A percentile compares a stretch with the other conserved stretches of the same genome.
phyloP scores from a whole-genome alignment of 2,888 invertebrate genomes.

The Xestia c-nigrum region DNA sequence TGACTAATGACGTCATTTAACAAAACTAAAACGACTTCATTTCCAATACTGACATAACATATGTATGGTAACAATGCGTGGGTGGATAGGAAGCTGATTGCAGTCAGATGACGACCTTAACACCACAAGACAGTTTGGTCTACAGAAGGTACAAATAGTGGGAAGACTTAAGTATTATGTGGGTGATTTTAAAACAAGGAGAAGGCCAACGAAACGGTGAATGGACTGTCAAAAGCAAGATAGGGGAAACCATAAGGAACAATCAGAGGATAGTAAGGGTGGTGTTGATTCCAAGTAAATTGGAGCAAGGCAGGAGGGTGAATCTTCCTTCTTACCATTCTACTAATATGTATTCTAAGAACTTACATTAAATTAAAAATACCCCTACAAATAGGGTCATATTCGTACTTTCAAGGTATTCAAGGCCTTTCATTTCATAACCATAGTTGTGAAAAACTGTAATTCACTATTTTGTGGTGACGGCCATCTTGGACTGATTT shows the following conservation, averaged over 20 bases:
- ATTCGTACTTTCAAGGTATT: no score
- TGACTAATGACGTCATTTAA: constrained; percentile 49
- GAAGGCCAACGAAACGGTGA: not conserved
- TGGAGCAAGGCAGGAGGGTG: not conserved
- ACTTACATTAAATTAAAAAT: no score
- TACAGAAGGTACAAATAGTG: constrained; percentile 27
- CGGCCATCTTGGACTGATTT: no score
- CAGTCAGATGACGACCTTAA: constrained; percentile 34
- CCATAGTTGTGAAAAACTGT: no score
- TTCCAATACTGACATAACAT: constrained; percentile 52
- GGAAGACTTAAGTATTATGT: no score
- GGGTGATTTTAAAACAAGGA: no score
- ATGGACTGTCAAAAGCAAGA: not conserved
- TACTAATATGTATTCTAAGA: no score
- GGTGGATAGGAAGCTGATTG: constrained; percentile 47
- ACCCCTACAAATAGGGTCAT: no score
- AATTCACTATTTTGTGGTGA: no score
- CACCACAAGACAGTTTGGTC: not conserved
- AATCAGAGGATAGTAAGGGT: not conserved
- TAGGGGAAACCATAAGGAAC: not conserved
- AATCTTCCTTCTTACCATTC: not conserved
- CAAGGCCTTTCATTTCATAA: no score
- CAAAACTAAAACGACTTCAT: constrained; percentile 27
- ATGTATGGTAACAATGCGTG: constrained; percentile 37
- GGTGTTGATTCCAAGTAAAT: not conserved